Conservation (phyloP, 1,140 invertebrate genomes). For the Rhagoletis zephyria region DNA sequence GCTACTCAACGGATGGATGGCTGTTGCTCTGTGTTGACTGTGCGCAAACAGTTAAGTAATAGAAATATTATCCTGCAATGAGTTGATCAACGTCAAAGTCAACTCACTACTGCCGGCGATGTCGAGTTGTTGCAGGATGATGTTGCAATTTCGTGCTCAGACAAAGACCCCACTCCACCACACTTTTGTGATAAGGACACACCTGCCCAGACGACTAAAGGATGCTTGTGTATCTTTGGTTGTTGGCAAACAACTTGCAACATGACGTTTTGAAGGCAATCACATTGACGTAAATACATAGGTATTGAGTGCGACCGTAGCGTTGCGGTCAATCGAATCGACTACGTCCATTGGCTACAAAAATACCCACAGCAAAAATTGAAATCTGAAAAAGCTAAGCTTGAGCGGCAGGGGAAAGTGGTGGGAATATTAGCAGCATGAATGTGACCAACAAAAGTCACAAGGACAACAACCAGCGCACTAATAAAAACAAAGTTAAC, state of each 20-base stretch:
- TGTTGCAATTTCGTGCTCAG: neutral
- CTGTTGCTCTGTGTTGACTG: neutral
- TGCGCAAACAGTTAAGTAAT: slow-evolving; percentile 43
- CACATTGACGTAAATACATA: slow-evolving; percentile 35
- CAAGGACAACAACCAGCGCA: neutral
- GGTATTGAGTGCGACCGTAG: slow-evolving; percentile 40
- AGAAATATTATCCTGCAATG: slow-evolving; percentile 52
- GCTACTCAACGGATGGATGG: neutral
- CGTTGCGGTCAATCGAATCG: neutral
- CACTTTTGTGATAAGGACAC: neutral
- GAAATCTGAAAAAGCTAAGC: neutral
- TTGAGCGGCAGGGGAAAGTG: neutral
- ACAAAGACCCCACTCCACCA: neutral
- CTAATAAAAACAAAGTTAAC: neutral
- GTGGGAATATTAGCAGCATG: slow-evolving; percentile 18
- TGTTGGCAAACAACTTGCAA: slow-evolving; percentile 49
- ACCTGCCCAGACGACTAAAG: neutral
- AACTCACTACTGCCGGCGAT: neutral
- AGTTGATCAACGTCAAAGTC: slow-evolving; percentile 51
- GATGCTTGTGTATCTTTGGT: slow-evolving; percentile 12
- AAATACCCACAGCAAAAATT: neutral
- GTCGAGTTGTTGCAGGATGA: slow-evolving; percentile 7
- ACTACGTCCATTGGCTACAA: neutral
- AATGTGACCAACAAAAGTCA: slow-evolving; percentile 35
- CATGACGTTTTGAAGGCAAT: slow-evolving; percentile 17